Evolutionary conservation across 2,113 vertebrate species (phyloP).

Genomic region (Phainopepla nitens): DNA sequence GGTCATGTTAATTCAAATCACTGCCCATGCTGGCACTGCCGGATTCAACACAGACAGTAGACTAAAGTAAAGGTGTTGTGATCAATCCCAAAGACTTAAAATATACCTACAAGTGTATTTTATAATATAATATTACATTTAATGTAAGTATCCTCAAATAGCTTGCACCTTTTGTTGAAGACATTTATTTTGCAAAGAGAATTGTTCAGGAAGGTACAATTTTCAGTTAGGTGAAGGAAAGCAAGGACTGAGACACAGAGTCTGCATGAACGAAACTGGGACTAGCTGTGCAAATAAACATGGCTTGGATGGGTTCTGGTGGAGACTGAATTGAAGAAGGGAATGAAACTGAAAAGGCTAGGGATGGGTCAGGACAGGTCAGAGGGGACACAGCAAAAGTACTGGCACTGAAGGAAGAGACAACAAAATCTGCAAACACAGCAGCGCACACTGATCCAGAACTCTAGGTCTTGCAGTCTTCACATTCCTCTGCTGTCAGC

Average conservation of each 20-base stretch:
- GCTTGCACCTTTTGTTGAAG: neutral
- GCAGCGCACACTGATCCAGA: neutral
- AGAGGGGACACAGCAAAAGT: neutral
- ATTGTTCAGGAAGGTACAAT: neutral
- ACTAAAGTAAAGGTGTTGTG: neutral
- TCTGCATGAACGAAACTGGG: rapidly evolving
- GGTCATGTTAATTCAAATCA: neutral
- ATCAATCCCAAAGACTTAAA: neutral
- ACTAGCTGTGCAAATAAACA: neutral
- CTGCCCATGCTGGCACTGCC: neutral
- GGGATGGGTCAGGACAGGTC: neutral
- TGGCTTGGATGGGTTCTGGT: neutral
- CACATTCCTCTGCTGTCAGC: neutral
- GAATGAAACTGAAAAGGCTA: neutral
- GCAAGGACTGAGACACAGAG: neutral
- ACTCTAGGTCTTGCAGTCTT: neutral
- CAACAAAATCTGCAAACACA: neutral
- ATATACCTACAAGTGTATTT: neutral
- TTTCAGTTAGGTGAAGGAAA: neutral
- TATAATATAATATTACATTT: neutral
- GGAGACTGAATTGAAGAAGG: neutral
- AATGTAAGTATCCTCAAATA: neutral
- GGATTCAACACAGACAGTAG: neutral
- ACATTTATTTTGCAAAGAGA: neutral
- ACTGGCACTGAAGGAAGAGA: neutral